Percentiles rank a stretch among this genome's conserved stretches.
Evolutionary conservation across 2,888 invertebrate species (phyloP).

Genomic region (Aphrophora alni): DNA sequence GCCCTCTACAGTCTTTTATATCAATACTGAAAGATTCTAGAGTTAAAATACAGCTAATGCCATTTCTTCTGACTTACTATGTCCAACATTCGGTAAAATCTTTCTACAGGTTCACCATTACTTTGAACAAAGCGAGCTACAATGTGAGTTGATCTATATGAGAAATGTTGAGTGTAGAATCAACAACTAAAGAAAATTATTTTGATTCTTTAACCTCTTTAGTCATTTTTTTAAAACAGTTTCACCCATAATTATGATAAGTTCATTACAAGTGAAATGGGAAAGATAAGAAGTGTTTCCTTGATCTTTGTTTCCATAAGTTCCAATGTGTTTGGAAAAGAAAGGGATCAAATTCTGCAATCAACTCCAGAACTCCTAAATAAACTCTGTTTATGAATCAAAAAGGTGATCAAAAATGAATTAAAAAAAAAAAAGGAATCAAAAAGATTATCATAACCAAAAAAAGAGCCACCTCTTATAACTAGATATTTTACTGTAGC

Average conservation of each 20-base stretch:
- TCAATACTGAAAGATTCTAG: too few species aligned
- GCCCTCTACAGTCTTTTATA: too few species aligned
- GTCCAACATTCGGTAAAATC: too few species aligned
- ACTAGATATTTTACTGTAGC: background rate
- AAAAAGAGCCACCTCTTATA: background rate
- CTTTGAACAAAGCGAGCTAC: too few species aligned
- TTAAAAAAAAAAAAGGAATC: too few species aligned
- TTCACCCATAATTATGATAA: background rate
- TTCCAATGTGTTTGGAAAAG: background rate
- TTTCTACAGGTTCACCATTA: too few species aligned
- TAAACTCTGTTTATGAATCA: background rate
- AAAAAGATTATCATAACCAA: background rate
- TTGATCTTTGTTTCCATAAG: background rate
- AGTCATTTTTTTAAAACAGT: conserved; percentile 2
- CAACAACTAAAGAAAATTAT: background rate
- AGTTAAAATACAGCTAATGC: too few species aligned
- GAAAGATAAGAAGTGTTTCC: background rate
- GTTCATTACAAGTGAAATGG: background rate
- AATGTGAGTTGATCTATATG: too few species aligned
- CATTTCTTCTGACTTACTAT: too few species aligned
- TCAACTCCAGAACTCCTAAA: background rate
- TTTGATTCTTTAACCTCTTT: background rate
- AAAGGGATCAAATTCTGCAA: background rate
- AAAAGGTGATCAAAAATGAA: too few species aligned
- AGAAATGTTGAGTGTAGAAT: background rate